Evolutionary conservation across 92 coral and sea anemone genomes (phyloP).

Genomic region (Anthopleura xanthogrammica): DNA sequence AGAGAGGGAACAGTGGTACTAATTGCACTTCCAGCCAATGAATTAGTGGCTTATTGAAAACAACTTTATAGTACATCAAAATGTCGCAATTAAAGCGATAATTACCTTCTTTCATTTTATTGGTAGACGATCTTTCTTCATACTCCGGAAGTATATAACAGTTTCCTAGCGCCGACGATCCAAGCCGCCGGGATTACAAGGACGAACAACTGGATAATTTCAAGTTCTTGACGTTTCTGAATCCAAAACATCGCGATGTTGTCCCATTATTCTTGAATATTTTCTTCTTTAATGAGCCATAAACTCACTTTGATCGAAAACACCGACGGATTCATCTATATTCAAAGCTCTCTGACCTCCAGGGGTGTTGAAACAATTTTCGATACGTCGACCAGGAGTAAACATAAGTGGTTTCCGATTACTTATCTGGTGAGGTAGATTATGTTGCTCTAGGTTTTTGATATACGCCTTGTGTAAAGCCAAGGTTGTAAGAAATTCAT

Average conservation of each 20-base stretch:
- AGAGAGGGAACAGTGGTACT: neutral
- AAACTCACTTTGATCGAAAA: neutral
- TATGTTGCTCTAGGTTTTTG: slow-evolving; percentile 33
- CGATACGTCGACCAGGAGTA: slow-evolving; percentile 44
- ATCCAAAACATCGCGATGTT: neutral
- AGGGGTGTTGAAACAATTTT: slow-evolving; percentile 52
- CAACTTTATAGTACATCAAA: slow-evolving; percentile 21
- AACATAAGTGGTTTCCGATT: slow-evolving; percentile 53
- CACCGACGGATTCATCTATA: slow-evolving; percentile 8
- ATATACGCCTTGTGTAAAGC: slow-evolving; percentile 28
- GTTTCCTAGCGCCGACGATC: slow-evolving; percentile 4
- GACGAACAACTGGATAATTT: neutral
- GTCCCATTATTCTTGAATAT: neutral
- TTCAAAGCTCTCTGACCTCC: slow-evolving; percentile 28
- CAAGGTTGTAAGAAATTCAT: slow-evolving; percentile 5
- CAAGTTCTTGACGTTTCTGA: neutral
- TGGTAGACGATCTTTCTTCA: slow-evolving; percentile 20
- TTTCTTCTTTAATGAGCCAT: neutral
- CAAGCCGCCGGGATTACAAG: neutral
- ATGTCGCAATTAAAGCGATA: slow-evolving; percentile 31
- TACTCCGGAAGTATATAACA: slow-evolving; percentile 26
- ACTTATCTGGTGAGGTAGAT: slow-evolving; percentile 42
- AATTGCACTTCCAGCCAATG: slow-evolving; percentile 11
- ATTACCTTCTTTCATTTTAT: slow-evolving; percentile 27
- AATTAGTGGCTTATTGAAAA: slow-evolving; percentile 16